Conservation (phyloP, 2,797 vertebrate species). For the Falco rusticolus region DNA sequence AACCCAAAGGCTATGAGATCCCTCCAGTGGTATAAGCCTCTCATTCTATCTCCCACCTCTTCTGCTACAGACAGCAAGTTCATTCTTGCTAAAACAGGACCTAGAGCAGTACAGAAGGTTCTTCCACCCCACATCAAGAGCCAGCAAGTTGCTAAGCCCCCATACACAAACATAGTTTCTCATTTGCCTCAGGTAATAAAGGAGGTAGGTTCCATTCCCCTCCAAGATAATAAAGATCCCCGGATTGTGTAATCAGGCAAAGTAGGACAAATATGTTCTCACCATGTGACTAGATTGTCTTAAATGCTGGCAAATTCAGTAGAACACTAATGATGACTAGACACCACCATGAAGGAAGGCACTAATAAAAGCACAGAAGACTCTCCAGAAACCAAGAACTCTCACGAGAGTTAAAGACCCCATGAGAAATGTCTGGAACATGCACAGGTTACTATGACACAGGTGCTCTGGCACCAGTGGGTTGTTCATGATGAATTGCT, state of each 20-base stretch:
- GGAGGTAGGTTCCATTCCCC: background rate
- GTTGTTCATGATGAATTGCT: background rate
- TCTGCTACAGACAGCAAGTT: background rate
- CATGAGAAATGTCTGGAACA: background rate
- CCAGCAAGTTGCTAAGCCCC: background rate
- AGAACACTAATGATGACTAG: background rate
- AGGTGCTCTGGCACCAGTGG: background rate
- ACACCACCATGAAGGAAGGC: background rate
- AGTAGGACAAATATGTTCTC: background rate
- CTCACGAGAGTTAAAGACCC: background rate
- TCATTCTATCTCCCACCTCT: background rate
- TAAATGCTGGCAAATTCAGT: too few species aligned
- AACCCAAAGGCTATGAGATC: background rate
- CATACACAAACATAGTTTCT: background rate
- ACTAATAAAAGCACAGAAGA: background rate
- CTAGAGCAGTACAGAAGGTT: background rate
- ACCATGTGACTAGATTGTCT: too few species aligned
- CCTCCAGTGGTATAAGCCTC: background rate
- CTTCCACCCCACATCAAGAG: background rate
- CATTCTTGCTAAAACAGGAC: background rate
- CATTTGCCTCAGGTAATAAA: background rate
- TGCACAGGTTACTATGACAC: background rate
- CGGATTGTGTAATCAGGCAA: background rate
- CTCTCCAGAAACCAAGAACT: background rate
- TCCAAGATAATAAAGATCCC: background rate